Evolutionary conservation across 2,888 invertebrate genomes (phyloP).

Genomic region (Aproaerema taeniolella): DNA sequence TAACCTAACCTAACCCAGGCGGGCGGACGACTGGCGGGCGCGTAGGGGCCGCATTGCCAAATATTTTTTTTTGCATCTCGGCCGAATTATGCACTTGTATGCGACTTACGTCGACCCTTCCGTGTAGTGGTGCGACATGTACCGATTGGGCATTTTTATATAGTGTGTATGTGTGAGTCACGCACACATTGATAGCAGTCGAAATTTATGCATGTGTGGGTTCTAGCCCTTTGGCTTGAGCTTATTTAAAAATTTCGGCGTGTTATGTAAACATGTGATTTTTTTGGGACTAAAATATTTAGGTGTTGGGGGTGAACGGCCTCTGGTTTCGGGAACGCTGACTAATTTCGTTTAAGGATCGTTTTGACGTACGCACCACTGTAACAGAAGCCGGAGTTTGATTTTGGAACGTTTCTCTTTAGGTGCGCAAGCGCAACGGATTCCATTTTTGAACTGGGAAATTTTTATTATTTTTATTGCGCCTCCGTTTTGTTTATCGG

Average conservation of each 20-base stretch:
- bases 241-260: slow-evolving; percentile 65
- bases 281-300: slow-evolving; percentile 68
- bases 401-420: slow-evolving; percentile 30
- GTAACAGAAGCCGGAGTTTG: slow-evolving; percentile 41
- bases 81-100: slow-evolving; percentile 78
- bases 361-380: slow-evolving; percentile 38
- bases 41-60: slow-evolving; percentile 78
- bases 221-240: slow-evolving; percentile 50
- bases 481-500: neutral
- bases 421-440: slow-evolving; percentile 14
- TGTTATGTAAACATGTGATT: slow-evolving; percentile 73
- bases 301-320: slow-evolving; percentile 68
- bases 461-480: slow-evolving; percentile 18
- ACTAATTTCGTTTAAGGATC: slow-evolving; percentile 66
- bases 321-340: slow-evolving; percentile 72
- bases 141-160: slow-evolving; percentile 72
- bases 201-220: slow-evolving; percentile 64
- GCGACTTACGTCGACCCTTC: slow-evolving; percentile 76
- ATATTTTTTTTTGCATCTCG: slow-evolving; percentile 78
- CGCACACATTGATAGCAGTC: slow-evolving; percentile 53
- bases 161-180: slow-evolving; percentile 57
- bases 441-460: slow-evolving; percentile 14
- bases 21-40: slow-evolving; percentile 76
- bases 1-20: slow-evolving; percentile 78
- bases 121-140: slow-evolving; percentile 76